Evolutionary conservation across 2,797 vertebrate genomes (phyloP).

Genomic region (Sebastes steindachneri): DNA sequence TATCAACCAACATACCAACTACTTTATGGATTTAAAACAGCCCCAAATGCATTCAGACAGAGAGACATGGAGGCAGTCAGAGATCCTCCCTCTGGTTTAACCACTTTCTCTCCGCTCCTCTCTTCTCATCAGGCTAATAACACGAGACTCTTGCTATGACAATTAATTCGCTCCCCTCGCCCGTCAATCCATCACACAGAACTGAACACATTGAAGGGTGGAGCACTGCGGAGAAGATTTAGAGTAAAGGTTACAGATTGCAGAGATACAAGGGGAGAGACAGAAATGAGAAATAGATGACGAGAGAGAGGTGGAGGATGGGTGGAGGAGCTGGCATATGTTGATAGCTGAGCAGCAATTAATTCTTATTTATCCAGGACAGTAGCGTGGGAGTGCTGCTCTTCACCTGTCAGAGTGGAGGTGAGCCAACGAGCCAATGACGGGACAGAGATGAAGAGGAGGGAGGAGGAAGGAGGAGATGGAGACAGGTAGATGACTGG

Average conservation of each 20-base stretch:
- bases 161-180: conserved; percentile 1
- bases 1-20: not conserved
- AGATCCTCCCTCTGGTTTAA: conserved; percentile 7
- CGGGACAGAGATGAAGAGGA: conserved; percentile 4
- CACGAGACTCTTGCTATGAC: not conserved
- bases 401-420: conserved; percentile 54
- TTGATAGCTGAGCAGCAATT: conserved; percentile 67
- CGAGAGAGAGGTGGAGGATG: conserved; percentile 35
- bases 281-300: conserved; percentile 46
- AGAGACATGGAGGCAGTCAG: not conserved
- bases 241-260: conserved; percentile 53
- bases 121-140: conserved; percentile 3
- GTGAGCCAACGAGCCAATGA: conserved; percentile 31
- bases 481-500: not conserved
- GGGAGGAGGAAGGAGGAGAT: not conserved
- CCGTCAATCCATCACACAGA: conserved; percentile 28
- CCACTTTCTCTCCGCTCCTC: not conserved
- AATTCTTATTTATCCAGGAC: conserved; percentile 74
- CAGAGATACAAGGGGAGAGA: conserved; percentile 9
- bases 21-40: not conserved
- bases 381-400: conserved; percentile 51
- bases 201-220: conserved; percentile 7
- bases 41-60: not conserved
- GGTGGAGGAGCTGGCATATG: conserved; percentile 69
- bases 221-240: not conserved